A percentile compares a stretch with the other conserved stretches of the same genome.
Conservation (phyloP, 2,113 vertebrate species). For the Hemibagrus wyckioides region DNA sequence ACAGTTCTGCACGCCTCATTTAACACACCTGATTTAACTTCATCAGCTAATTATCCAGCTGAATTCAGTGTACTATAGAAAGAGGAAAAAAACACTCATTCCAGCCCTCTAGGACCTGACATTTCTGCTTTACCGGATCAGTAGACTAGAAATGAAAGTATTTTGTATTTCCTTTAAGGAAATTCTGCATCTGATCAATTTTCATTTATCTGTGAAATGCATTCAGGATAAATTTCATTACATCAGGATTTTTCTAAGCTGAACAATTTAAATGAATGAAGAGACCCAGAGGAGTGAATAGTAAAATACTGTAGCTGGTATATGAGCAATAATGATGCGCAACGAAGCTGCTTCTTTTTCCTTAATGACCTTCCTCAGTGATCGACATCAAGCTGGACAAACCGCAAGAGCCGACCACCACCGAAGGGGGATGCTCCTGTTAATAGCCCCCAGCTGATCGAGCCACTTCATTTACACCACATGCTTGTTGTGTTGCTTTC, state of each 20-base stretch:
- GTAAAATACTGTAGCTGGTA: not conserved
- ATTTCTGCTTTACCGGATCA: not conserved
- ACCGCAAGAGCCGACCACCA: slow-evolving; percentile 76
- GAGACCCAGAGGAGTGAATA: not conserved
- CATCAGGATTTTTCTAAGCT: not conserved
- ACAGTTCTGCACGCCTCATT: not conserved
- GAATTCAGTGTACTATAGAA: not conserved
- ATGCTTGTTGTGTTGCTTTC: slow-evolving; percentile 86
- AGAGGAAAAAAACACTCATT: not conserved
- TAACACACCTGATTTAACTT: not conserved
- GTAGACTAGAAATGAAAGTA: not conserved
- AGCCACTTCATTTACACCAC: slow-evolving; percentile 64
- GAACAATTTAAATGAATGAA: not conserved
- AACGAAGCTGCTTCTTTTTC: not conserved
- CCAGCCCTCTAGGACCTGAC: not conserved
- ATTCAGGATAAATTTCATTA: not conserved
- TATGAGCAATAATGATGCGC: not conserved
- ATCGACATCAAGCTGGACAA: slow-evolving; percentile 82
- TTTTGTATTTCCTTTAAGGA: not conserved
- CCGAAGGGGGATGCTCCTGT: slow-evolving; percentile 79
- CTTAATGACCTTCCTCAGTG: slow-evolving; percentile 61
- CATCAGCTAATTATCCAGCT: not conserved
- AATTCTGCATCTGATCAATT: not conserved
- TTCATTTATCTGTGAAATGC: not conserved
- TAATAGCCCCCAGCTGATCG: slow-evolving; percentile 61